These are phyloP conservation scores for Agapornis roseicollis DNA, from an alignment of 2,113 vertebrate genomes.

Conservation along the genomic window DNA sequence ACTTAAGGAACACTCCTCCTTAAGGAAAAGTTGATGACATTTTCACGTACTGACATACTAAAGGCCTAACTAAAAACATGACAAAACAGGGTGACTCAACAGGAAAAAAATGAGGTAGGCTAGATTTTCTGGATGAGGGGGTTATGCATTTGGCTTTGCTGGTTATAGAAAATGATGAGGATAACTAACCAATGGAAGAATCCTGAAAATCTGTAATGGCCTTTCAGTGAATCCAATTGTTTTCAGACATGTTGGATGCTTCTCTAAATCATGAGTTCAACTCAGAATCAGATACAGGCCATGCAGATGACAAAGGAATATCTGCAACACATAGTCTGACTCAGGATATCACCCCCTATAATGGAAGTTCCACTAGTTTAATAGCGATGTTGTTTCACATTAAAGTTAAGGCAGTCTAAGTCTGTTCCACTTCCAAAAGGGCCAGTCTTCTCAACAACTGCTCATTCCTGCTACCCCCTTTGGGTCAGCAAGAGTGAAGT, in stretches of 20 bases:
- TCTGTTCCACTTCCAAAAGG: not conserved
- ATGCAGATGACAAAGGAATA: not conserved
- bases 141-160: not conserved
- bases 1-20: not conserved
- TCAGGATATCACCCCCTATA: not conserved
- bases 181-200: not conserved
- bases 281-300: not conserved
- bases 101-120: not conserved
- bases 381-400: not conserved
- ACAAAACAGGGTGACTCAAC: not conserved
- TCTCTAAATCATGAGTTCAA: not conserved
- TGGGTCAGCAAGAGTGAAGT: not conserved
- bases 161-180: rapidly evolving
- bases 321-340: not conserved
- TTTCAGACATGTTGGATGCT: not conserved
- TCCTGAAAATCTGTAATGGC: not conserved
- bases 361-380: not conserved
- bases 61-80: not conserved
- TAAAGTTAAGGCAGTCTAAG: not conserved
- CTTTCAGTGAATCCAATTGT: not conserved
- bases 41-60: not conserved
- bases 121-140: not conserved
- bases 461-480: not conserved
- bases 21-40: not conserved
- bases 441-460: not conserved